Base-by-base conservation (phyloP, 2,888 invertebrate genomes). In the Tipula confusa region DNA sequence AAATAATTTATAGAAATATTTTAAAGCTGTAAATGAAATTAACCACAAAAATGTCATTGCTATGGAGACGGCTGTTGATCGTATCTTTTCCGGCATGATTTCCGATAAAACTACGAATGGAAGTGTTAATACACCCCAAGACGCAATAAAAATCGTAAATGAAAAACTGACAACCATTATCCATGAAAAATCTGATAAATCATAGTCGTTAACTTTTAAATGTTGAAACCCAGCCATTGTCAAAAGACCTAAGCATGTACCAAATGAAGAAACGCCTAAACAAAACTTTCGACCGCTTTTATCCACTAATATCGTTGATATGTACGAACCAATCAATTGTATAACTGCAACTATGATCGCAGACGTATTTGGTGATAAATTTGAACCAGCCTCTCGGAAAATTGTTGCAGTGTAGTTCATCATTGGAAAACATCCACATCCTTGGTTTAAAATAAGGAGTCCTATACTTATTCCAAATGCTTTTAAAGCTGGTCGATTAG, bases 391-490 rank as follows among this genome's bases (percentile, higher is more conserved):
- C 83, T 87, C 85, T 29, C 87, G 28, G 79, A 89, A 89, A 15
- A 89, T 89, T 4, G 86, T 85, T 0, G 88, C 88, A 2, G 89
- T 88, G 31, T 88, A 89, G 84, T 87, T 89, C 7, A 89, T 84
- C 87, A 89, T 87, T 4, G 88, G 88, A 82, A 88, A 89, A 83
- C 88, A 88, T 18, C 89, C 89, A 83, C 88, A 88, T 28, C 87
- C 85, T 84, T 89, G 88, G 85, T 89, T 89, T 11, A 88, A 83
- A 0, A 86, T 84, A 85, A 89, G 85, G 11, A 89, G 85, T 0
- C 86, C 87, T 3, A 88, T 83, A 3, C 89, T 88, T 82, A 89
- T 88, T 0, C 87, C n/a, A 15, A 88, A 86, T 0, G 88, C 88
- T 80, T 88, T 89, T 0, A 86, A 85, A 0, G 88, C 87, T 11